A percentile compares a stretch with the other conserved stretches of the same genome.
phyloP scores from a whole-genome alignment of 2,113 vertebrate genomes.

The Cheirogaleus medius region DNA sequence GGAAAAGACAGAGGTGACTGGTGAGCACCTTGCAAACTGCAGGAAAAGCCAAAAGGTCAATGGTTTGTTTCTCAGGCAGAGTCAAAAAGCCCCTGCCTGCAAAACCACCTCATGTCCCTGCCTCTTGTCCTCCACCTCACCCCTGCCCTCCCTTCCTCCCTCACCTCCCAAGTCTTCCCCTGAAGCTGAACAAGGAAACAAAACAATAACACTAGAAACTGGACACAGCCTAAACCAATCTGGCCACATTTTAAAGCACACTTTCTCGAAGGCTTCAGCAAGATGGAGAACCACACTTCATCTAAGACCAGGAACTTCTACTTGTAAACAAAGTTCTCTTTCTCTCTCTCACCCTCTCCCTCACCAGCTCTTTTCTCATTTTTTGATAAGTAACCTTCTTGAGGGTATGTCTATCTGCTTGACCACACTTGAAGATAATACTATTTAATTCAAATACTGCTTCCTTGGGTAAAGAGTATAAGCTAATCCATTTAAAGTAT shows the following conservation, averaged over 20 bases:
- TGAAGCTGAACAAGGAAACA: background rate
- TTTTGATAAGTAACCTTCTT: background rate
- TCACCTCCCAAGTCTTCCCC: background rate
- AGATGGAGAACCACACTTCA: background rate
- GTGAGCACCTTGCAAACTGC: background rate
- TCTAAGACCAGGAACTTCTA: background rate
- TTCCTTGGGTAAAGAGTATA: background rate
- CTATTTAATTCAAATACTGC: background rate
- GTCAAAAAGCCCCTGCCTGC: background rate
- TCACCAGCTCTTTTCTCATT: background rate
- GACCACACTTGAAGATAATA: background rate
- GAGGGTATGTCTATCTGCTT: background rate
- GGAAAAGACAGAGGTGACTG: background rate
- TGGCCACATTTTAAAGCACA: background rate
- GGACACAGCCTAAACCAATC: background rate
- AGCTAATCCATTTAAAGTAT: background rate
- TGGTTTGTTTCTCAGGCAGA: background rate
- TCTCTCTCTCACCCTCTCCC: background rate
- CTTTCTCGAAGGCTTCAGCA: background rate
- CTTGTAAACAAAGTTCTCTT: background rate
- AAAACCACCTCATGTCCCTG: background rate
- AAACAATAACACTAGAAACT: background rate
- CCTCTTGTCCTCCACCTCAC: background rate
- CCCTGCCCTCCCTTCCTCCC: background rate
- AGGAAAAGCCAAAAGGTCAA: background rate